Conservation (phyloP, 2,888 invertebrate species). For the Macrosiphum euphorbiae region DNA sequence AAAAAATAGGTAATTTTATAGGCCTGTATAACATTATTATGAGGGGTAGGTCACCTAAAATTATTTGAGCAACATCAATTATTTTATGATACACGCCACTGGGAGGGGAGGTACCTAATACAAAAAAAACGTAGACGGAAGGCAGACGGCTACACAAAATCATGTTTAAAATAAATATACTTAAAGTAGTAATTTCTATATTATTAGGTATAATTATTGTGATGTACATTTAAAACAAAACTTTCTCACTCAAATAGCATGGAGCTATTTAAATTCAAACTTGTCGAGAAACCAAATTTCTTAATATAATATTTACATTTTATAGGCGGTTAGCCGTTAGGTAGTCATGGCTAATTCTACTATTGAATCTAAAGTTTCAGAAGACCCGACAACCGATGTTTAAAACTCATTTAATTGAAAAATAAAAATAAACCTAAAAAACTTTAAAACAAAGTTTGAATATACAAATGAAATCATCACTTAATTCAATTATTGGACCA, state of each 20-base stretch:
- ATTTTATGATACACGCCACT: too few species aligned
- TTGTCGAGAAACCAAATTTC: not conserved
- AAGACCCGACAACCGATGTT: not conserved
- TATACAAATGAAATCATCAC: not conserved
- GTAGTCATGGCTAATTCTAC: not conserved
- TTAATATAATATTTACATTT: not conserved
- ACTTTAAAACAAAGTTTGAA: not conserved
- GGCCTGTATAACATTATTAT: too few species aligned
- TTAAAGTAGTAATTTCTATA: not conserved
- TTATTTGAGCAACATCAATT: too few species aligned
- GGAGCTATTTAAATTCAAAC: not conserved
- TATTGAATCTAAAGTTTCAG: not conserved
- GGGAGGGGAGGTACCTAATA: too few species aligned
- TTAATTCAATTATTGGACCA: not conserved
- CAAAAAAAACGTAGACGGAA: not conserved
- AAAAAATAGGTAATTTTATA: too few species aligned
- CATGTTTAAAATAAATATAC: not conserved
- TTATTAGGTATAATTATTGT: not conserved
- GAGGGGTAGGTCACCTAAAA: too few species aligned
- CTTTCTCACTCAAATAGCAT: not conserved
- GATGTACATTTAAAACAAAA: not conserved
- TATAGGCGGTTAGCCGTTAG: not conserved
- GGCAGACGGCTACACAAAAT: not conserved
- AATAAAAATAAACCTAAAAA: not conserved
- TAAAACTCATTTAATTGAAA: conserved; percentile 18